These are phyloP conservation scores for Cotesia typhae DNA, from an alignment of 1,140 invertebrate genomes.

Conservation along the genomic window DNA sequence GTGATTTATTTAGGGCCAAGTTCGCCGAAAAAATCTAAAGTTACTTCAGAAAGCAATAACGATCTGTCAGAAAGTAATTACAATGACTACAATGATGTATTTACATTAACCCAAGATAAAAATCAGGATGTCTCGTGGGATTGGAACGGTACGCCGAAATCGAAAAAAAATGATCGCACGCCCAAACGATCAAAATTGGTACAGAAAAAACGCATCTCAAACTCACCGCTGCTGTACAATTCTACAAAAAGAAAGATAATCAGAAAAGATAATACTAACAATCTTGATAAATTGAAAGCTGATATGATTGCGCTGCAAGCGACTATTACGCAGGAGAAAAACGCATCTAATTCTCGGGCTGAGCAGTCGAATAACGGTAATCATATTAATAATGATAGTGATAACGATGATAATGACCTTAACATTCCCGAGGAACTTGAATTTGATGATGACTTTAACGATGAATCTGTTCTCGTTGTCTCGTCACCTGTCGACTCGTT, in stretches of 20 bases:
- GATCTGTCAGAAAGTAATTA: conserved; percentile 40
- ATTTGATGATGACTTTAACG: conserved; percentile 30
- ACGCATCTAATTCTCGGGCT: no score
- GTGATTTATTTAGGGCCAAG: conserved; percentile 35
- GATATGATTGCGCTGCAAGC: conserved; percentile 48
- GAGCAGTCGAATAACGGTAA: conserved; percentile 21
- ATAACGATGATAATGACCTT: background rate
- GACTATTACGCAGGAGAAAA: no score
- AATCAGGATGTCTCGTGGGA: conserved; percentile 56
- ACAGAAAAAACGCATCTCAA: conserved; percentile 50
- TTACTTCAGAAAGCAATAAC: conserved; percentile 2
- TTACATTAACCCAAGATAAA: conserved; percentile 50
- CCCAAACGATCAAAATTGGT: conserved; percentile 49
- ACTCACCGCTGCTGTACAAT: conserved; percentile 54
- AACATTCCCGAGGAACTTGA: conserved; percentile 28
- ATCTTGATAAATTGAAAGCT: conserved; percentile 49
- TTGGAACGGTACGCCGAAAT: conserved; percentile 46
- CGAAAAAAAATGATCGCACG: conserved; percentile 33
- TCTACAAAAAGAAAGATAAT: conserved; percentile 52
- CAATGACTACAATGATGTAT: conserved; percentile 43
- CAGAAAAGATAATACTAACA: conserved; percentile 45
- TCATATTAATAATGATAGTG: background rate
- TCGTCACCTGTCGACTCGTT: background rate
- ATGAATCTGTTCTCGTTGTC: background rate
- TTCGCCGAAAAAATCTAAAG: conserved; percentile 45